A percentile compares a stretch with the other conserved stretches of the same genome.
phyloP scores from a whole-genome alignment of 1,140 invertebrate genomes.

The Cotesia typhae region DNA sequence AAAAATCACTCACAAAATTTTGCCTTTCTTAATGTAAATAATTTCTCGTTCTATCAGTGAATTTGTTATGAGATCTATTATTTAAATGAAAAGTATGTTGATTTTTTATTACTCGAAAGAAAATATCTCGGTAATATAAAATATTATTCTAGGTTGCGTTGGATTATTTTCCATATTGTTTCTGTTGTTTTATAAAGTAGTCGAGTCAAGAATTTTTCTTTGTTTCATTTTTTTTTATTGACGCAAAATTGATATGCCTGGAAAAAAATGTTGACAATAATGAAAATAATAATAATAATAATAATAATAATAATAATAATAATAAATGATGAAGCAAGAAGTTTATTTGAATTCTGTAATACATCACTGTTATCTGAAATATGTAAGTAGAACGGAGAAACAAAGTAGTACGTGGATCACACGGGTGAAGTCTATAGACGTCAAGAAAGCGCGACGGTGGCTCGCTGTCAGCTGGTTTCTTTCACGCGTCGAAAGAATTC shows the following conservation, averaged over 20 bases:
- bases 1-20: too few relatives aligned
- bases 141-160: too few relatives aligned
- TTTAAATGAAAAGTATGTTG: too few relatives aligned
- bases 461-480: conserved; percentile 19
- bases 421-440: conserved; percentile 29
- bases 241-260: neutral
- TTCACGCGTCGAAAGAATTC: conserved; percentile 32
- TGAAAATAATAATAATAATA: neutral
- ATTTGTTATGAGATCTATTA: too few relatives aligned
- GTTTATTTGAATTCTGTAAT: conserved; percentile 12
- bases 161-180: too few relatives aligned
- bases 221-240: too few relatives aligned
- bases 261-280: neutral
- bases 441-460: conserved; percentile 42
- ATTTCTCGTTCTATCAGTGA: too few relatives aligned
- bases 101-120: too few relatives aligned
- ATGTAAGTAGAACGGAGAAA: conserved; percentile 27
- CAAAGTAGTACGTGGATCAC: conserved; percentile 35
- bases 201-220: too few relatives aligned
- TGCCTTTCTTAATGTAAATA: too few relatives aligned
- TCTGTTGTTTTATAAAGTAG: too few relatives aligned
- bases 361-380: conserved; percentile 18
- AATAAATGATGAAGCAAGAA: conserved; percentile 2
- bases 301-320: neutral
- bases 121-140: too few relatives aligned